Evolutionary conservation across 2,888 invertebrate species (phyloP).

Genomic region (Petrolisthes manimaculis): DNA sequence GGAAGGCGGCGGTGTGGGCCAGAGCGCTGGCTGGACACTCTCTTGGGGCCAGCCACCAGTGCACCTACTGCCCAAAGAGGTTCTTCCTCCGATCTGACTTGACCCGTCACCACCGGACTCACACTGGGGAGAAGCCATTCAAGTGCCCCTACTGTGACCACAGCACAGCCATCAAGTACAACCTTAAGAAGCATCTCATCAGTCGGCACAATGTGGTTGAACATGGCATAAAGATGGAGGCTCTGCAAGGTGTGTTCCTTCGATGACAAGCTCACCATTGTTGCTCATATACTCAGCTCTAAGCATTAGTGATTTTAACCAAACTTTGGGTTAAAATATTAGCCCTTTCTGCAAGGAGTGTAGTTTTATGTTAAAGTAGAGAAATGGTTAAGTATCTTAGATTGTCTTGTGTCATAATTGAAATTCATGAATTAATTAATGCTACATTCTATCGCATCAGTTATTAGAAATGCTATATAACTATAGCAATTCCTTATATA

Average conservation of each 20-base stretch:
- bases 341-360: not conserved
- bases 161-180: constrained; percentile 59
- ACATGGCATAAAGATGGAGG: constrained; percentile 56
- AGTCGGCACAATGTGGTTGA: constrained; percentile 58
- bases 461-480: not conserved
- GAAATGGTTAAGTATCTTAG: no score
- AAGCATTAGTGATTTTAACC: not conserved
- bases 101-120: constrained; percentile 53
- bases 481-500: not conserved
- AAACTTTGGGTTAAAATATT: not conserved
- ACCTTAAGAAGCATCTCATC: constrained; percentile 61
- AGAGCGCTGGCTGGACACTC: constrained; percentile 54
- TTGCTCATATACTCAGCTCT: not conserved
- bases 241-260: constrained; percentile 49
- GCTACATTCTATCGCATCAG: not conserved
- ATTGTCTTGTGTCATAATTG: no score
- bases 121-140: constrained; percentile 61
- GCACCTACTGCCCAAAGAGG: constrained; percentile 57
- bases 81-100: constrained; percentile 55
- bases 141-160: constrained; percentile 57
- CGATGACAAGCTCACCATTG: not conserved
- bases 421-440: not conserved
- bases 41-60: constrained; percentile 59
- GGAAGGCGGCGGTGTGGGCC: constrained; percentile 57
- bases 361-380: no score